These are phyloP conservation scores for Adelosebastes latens DNA, from an alignment of 2,797 vertebrate genomes.

Conservation along the genomic window DNA sequence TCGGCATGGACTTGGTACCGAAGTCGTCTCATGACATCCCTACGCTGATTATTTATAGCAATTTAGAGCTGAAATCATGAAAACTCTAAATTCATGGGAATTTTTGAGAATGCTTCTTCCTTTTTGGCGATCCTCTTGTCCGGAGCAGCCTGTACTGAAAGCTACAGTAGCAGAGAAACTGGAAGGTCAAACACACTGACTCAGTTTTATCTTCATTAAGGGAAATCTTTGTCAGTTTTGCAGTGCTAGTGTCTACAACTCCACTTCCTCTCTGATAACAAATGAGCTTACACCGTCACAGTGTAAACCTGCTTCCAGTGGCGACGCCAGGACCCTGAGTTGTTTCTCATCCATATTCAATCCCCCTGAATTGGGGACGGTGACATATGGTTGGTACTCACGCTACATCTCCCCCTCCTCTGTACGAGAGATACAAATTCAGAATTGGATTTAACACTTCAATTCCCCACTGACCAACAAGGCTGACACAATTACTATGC, in stretches of 20 bases:
- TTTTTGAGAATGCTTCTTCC: not conserved
- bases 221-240: slow-evolving; percentile 45
- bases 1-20: not conserved
- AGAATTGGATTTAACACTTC: slow-evolving; percentile 86
- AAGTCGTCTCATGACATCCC: not conserved
- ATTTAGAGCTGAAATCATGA: not conserved
- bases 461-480: slow-evolving; percentile 82
- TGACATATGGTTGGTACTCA: slow-evolving; percentile 85
- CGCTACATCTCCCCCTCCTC: slow-evolving; percentile 69
- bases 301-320: slow-evolving; percentile 53
- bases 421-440: slow-evolving; percentile 80
- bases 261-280: slow-evolving; percentile 55
- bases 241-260: slow-evolving; percentile 40
- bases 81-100: not conserved
- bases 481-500: slow-evolving; percentile 83
- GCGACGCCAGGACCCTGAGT: slow-evolving; percentile 57
- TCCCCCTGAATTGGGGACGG: slow-evolving; percentile 75
- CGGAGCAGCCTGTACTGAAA: not conserved
- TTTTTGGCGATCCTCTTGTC: not conserved
- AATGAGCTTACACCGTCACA: slow-evolving; percentile 49
- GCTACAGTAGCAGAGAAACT: not conserved
- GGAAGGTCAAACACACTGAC: slow-evolving; percentile 4
- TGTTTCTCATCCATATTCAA: slow-evolving; percentile 86
- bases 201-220: slow-evolving; percentile 65
- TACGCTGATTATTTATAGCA: not conserved